Percentiles rank a stretch among this genome's conserved stretches.
These are phyloP conservation scores for Eupithecia dodoneata DNA, from an alignment of 2,888 invertebrate species.

Conservation along the genomic window DNA sequence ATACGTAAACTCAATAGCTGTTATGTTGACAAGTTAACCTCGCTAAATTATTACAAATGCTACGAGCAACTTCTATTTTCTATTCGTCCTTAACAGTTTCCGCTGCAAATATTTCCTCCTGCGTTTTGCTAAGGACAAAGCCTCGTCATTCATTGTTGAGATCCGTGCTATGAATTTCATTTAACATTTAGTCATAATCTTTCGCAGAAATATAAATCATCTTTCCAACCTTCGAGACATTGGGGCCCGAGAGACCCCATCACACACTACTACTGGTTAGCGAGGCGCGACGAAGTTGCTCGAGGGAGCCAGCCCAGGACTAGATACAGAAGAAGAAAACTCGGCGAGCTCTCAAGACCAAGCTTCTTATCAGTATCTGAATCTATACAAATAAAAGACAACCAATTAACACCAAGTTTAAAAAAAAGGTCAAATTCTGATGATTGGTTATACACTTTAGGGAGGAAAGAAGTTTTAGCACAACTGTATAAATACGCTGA, in stretches of 20 bases:
- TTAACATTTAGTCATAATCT: neutral
- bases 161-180: neutral
- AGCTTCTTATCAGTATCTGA: slow-evolving; percentile 51
- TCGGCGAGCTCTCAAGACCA: slow-evolving; percentile 63
- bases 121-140: slow-evolving; percentile 23
- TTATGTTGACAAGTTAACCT: neutral
- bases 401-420: slow-evolving; percentile 26
- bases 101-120: slow-evolving; percentile 24
- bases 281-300: slow-evolving; percentile 62
- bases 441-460: slow-evolving; percentile 64
- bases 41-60: neutral
- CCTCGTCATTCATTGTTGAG: slow-evolving; percentile 22
- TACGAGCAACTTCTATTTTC: slow-evolving; percentile 5
- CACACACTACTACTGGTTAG: slow-evolving; percentile 75
- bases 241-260: slow-evolving; percentile 80
- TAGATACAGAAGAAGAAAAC: slow-evolving; percentile 56
- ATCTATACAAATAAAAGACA: slow-evolving; percentile 30
- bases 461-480: slow-evolving; percentile 56
- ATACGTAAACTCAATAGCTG: neutral
- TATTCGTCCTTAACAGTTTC: slow-evolving; percentile 4
- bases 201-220: slow-evolving; percentile 71
- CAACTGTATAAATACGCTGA: slow-evolving; percentile 38
- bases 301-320: slow-evolving; percentile 45
- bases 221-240: slow-evolving; percentile 72
- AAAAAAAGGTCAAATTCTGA: slow-evolving; percentile 70